phyloP scores from a whole-genome alignment of 2,113 vertebrate genomes.

The Lonchura striata region DNA sequence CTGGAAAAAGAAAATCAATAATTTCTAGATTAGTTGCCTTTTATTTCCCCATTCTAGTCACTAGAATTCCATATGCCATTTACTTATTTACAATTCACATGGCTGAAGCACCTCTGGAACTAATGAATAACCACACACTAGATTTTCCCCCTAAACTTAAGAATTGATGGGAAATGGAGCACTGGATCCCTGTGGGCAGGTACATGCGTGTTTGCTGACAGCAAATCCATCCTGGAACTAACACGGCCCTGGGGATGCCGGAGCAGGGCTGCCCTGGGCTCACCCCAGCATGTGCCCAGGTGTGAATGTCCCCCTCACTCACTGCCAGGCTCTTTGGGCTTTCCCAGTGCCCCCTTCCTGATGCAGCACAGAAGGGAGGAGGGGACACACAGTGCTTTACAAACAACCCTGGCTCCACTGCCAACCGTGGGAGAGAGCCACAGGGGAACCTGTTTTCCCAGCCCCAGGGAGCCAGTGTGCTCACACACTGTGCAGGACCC shows the following conservation, averaged over 20 bases:
- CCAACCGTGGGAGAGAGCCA: too few relatives aligned
- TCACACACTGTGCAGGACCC: fast-evolving
- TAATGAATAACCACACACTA: not conserved
- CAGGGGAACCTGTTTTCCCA: too few relatives aligned
- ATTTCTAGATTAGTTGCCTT: not conserved
- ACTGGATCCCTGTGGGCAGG: not conserved
- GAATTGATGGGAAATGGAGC: not conserved
- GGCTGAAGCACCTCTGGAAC: not conserved
- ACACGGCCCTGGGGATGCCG: not conserved
- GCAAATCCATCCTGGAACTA: not conserved
- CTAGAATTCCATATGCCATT: not conserved
- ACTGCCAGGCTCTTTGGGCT: not conserved
- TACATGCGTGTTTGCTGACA: not conserved
- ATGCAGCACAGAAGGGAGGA: not conserved
- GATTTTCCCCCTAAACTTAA: not conserved
- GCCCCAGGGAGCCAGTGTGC: not conserved
- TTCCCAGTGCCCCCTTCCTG: not conserved
- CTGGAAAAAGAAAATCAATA: not conserved
- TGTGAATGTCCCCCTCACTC: not conserved
- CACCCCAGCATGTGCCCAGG: not conserved
- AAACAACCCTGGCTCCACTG: not conserved
- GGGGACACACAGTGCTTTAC: not conserved
- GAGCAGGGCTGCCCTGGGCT: not conserved
- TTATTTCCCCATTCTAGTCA: not conserved
- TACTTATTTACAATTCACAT: not conserved